phyloP scores from a whole-genome alignment of 2,113 vertebrate genomes.

The Andinoacara biseriatus region DNA sequence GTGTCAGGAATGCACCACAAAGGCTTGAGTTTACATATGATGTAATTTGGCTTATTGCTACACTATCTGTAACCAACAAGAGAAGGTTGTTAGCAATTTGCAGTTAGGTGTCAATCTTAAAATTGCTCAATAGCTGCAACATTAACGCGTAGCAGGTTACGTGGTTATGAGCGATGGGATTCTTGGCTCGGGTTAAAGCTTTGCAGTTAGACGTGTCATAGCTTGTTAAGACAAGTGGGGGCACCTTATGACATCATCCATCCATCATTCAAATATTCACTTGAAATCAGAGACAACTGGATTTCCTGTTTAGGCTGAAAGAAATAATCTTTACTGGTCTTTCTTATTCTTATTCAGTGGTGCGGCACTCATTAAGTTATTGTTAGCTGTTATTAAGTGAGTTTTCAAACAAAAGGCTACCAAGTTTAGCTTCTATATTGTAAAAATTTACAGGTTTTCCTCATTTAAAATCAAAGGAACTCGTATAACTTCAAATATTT shows the following conservation, averaged over 20 bases:
- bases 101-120: not conserved
- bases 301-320: no score
- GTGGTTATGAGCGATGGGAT: not conserved
- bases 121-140: not conserved
- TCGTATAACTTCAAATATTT: not conserved
- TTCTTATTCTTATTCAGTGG: fast-evolving
- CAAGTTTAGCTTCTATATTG: not conserved
- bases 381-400: not conserved
- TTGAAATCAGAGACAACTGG: no score
- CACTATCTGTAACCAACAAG: not conserved
- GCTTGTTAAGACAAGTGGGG: no score
- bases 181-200: not conserved
- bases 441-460: not conserved
- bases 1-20: not conserved
- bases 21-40: not conserved
- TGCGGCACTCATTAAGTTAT: not conserved
- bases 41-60: not conserved
- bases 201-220: not conserved
- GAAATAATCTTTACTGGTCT: not conserved
- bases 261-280: no score
- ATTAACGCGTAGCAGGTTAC: not conserved
- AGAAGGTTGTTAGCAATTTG: not conserved
- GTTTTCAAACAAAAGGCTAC: not conserved
- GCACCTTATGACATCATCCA: no score
- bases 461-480: not conserved